Evolutionary conservation across 2,888 invertebrate genomes (phyloP), one percentile per base, ranked within the genome.

Genomic region (Pterostichus madidus): DNA sequence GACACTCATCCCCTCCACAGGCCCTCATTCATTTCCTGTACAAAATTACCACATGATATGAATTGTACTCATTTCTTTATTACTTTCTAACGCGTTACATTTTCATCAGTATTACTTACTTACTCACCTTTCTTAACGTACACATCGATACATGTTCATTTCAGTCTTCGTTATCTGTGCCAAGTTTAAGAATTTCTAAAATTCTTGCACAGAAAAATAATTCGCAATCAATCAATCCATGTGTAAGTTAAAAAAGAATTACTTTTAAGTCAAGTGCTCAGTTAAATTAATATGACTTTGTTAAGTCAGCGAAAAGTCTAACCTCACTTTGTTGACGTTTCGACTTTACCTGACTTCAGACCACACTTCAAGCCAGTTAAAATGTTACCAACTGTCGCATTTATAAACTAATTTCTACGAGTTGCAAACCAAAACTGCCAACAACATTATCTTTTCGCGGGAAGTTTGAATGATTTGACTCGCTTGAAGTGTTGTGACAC

Each of bases 361-460:
- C 35, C 32, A 32, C 64, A 13, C 39, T 49, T 49, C 49, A 75
- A 75, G 49, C 64, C 5, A 4, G n/a, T 32, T 59, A 32, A 10
- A 64, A 2, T 52, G 31, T 10, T 52, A 13, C 32, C 32, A 75
- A 31, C 49, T 52, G 52, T 52, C 75, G 75, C 52, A 52, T 75
- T 75, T 75, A 75, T 5, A 39, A 39, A 39, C 39, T 75, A 31
- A 52, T 75, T 75, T 77, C 31, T 56, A 56, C 39, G n/a, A 77
- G 56, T 32, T 71, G 68, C 68, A 39, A 71, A 68, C 80, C 49
- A 61, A 80, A 80, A 80, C 80, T 80, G 80, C 80, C 80, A 80
- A 64, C 68, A 80, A 13, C 8, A 49, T 71, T 71, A 68, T 53
- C 53, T 52, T 71, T 68, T 79, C 13, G 53, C 64, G 68, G 15